Evolutionary conservation across 2,888 invertebrate species (phyloP).

Genomic region (Himalopsyche tibetana): DNA sequence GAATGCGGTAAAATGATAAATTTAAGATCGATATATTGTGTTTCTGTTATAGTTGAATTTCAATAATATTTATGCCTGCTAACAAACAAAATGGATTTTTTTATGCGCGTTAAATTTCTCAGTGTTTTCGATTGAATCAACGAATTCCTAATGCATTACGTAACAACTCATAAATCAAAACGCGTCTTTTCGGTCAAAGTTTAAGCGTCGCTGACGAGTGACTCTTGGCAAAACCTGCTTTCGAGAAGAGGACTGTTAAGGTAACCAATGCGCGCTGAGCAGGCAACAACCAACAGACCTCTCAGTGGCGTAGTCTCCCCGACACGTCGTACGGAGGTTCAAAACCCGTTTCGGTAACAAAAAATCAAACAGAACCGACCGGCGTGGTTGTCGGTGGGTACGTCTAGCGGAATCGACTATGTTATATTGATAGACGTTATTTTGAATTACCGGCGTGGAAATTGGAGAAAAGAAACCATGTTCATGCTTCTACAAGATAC

Average conservation of each 20-base stretch:
- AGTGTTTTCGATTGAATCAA: background rate
- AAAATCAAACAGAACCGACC: background rate
- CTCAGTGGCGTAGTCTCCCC: conserved; percentile 12
- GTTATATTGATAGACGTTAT: background rate
- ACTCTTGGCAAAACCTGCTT: conserved; percentile 21
- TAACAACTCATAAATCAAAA: background rate
- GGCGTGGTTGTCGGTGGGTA: background rate
- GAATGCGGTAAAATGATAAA: too few relatives aligned
- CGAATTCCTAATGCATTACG: background rate
- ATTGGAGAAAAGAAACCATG: background rate
- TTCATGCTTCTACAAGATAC: too few relatives aligned
- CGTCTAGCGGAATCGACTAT: conserved; percentile 5
- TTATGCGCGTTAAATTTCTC: too few relatives aligned
- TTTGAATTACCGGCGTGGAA: background rate
- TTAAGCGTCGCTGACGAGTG: conserved; percentile 5
- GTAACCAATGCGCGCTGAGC: background rate
- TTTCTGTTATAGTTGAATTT: too few relatives aligned
- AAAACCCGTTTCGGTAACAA: conserved; percentile 24
- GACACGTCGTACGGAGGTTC: conserved; percentile 3
- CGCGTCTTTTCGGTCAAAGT: background rate
- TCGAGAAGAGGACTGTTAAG: conserved; percentile 2
- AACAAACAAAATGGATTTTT: too few relatives aligned
- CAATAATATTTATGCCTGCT: too few relatives aligned
- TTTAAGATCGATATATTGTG: too few relatives aligned
- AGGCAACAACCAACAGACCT: background rate